Conservation (phyloP, 2,888 invertebrate genomes). For the Synanthedon myopaeformis region DNA sequence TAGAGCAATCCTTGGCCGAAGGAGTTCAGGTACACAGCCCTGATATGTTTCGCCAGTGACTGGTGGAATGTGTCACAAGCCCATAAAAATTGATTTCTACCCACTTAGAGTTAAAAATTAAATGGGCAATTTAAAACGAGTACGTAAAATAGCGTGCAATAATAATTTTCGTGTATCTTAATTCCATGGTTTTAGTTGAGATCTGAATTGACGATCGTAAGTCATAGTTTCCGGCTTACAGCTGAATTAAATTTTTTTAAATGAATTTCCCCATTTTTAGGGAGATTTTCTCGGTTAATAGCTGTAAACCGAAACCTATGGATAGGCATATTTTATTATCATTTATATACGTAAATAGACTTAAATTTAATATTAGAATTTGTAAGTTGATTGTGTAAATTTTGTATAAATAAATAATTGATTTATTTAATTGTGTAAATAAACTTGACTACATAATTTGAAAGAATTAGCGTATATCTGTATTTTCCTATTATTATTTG, state of each 20-base stretch:
- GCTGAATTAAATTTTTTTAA: constrained; percentile 1
- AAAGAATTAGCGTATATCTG: constrained; percentile 47
- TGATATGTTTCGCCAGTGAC: too few relatives aligned
- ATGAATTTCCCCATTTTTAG: too few relatives aligned
- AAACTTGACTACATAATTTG: constrained; percentile 42
- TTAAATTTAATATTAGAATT: constrained; percentile 6
- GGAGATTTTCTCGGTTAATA: too few relatives aligned
- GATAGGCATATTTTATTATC: constrained; percentile 11
- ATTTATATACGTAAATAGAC: constrained; percentile 9
- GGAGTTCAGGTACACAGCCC: too few relatives aligned
- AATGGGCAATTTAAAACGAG: neutral
- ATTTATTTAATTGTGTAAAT: constrained; percentile 32
- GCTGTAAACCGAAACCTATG: too few relatives aligned
- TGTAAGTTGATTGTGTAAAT: constrained; percentile 3
- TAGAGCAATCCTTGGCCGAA: too few relatives aligned
- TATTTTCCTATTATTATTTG: constrained; percentile 19
- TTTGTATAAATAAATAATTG: constrained; percentile 4
- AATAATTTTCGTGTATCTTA: constrained; percentile 14
- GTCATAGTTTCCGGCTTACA: constrained; percentile 12
- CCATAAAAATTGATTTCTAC: too few relatives aligned
- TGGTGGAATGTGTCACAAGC: too few relatives aligned
- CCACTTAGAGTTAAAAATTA: too few relatives aligned
- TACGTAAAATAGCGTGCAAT: constrained; percentile 25
- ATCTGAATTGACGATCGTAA: constrained; percentile 29
- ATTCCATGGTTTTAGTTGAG: constrained; percentile 11